Conservation (phyloP, 2,113 vertebrate genomes). For the Callionymus lyra region DNA sequence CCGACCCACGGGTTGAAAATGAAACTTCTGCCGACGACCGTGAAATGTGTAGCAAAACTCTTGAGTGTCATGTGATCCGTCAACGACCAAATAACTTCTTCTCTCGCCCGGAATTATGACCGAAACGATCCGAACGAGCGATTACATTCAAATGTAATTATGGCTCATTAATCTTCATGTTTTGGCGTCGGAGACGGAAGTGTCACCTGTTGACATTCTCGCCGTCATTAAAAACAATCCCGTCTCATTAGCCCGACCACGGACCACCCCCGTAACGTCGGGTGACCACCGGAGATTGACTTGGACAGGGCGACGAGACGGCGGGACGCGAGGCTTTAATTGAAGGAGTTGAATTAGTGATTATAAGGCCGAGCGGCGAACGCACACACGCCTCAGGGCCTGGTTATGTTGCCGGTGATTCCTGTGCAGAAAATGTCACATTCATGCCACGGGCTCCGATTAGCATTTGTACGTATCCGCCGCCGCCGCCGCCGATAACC, state of each 20-base stretch:
- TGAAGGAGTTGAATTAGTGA: slow-evolving; percentile 76
- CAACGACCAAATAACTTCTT: too few relatives aligned
- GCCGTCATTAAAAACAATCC: slow-evolving; percentile 60
- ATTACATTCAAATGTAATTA: slow-evolving; percentile 42
- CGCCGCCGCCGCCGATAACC: slow-evolving; percentile 64
- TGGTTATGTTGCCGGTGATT: slow-evolving; percentile 64
- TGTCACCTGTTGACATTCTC: slow-evolving; percentile 64
- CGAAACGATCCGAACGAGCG: too few relatives aligned
- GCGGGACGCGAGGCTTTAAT: slow-evolving; percentile 71
- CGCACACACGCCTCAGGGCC: slow-evolving; percentile 46
- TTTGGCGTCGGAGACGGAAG: too few relatives aligned
- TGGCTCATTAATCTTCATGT: slow-evolving; percentile 52
- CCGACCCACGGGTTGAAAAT: too few relatives aligned
- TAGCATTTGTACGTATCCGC: slow-evolving; percentile 67
- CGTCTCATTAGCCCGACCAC: slow-evolving; percentile 55
- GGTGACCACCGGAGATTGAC: slow-evolving; percentile 62
- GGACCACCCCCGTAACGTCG: slow-evolving; percentile 23
- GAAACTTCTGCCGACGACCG: too few relatives aligned
- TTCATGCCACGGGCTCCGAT: slow-evolving; percentile 71
- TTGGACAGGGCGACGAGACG: slow-evolving; percentile 75
- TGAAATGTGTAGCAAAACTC: too few relatives aligned
- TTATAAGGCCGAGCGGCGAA: slow-evolving; percentile 44
- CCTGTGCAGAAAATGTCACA: slow-evolving; percentile 72
- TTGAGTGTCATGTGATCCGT: too few relatives aligned
- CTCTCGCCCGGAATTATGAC: too few relatives aligned